Evolutionary conservation across 2,113 vertebrate species (phyloP).

Genomic region (Cephalopterus ornatus): DNA sequence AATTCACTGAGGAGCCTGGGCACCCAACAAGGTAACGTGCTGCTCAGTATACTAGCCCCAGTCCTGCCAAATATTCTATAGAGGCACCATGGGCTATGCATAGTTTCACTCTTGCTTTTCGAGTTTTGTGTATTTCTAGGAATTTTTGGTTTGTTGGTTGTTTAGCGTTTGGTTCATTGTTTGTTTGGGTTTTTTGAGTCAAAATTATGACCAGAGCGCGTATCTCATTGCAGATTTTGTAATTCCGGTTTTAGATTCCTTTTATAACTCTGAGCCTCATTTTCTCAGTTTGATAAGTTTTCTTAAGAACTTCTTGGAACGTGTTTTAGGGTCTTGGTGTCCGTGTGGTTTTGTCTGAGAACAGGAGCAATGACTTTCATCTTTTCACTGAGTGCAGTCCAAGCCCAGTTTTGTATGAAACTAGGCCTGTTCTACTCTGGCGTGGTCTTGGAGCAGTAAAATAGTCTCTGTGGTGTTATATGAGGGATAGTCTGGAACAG

Average conservation of each 20-base stretch:
- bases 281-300: background rate
- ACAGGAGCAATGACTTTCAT: background rate
- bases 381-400: background rate
- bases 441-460: background rate
- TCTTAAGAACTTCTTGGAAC: background rate
- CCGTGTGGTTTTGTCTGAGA: background rate
- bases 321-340: background rate
- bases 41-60: background rate
- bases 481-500: background rate
- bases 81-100: background rate
- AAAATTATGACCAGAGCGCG: background rate
- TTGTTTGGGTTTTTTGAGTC: background rate
- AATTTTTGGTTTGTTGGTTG: background rate
- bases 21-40: background rate
- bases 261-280: background rate
- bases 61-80: background rate
- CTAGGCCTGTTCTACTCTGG: background rate
- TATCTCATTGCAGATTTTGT: too few species aligned
- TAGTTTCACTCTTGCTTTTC: background rate
- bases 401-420: background rate
- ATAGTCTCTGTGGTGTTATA: background rate
- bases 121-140: background rate
- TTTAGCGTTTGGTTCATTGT: rapidly evolving
- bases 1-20: background rate
- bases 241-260: too few species aligned